Conservation (phyloP, 2,888 invertebrate genomes). For the Euclidia mi region DNA sequence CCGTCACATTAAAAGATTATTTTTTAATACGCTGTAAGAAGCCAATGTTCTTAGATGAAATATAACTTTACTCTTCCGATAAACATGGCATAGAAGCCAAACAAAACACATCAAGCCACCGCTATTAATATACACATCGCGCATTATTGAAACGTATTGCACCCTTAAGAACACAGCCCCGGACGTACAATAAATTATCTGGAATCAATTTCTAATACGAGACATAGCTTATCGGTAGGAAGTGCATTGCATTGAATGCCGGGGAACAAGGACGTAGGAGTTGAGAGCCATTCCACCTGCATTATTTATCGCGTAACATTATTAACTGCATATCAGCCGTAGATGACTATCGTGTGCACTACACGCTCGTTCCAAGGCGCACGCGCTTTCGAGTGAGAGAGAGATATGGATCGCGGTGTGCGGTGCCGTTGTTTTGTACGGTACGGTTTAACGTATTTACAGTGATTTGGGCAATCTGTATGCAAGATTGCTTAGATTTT, state of each 20-base stretch:
- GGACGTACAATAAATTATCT: slow-evolving; percentile 64
- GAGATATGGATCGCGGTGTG: slow-evolving; percentile 76
- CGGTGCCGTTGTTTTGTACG: slow-evolving; percentile 57
- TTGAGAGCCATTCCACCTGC: slow-evolving; percentile 80
- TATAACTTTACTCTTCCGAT: slow-evolving; percentile 1
- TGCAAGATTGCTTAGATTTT: too few relatives aligned
- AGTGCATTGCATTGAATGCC: slow-evolving; percentile 69
- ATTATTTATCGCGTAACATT: slow-evolving; percentile 87
- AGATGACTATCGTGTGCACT: slow-evolving; percentile 85
- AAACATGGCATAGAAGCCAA: slow-evolving; percentile 35
- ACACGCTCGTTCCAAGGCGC: slow-evolving; percentile 81
- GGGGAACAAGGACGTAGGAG: slow-evolving; percentile 60
- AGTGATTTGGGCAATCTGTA: too few relatives aligned
- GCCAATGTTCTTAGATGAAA: neutral
- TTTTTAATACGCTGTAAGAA: too few relatives aligned
- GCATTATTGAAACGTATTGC: slow-evolving; percentile 55
- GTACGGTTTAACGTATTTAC: slow-evolving; percentile 40
- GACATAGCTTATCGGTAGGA: slow-evolving; percentile 64
- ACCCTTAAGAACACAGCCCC: slow-evolving; percentile 57
- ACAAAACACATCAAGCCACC: slow-evolving; percentile 25
- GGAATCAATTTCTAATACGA: slow-evolving; percentile 78
- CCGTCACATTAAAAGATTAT: too few relatives aligned
- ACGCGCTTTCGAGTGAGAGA: slow-evolving; percentile 81
- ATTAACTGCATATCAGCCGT: slow-evolving; percentile 86
- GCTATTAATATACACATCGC: slow-evolving; percentile 46